phyloP scores from a whole-genome alignment of 2,888 invertebrate species.

The Celastrina argiolus region DNA sequence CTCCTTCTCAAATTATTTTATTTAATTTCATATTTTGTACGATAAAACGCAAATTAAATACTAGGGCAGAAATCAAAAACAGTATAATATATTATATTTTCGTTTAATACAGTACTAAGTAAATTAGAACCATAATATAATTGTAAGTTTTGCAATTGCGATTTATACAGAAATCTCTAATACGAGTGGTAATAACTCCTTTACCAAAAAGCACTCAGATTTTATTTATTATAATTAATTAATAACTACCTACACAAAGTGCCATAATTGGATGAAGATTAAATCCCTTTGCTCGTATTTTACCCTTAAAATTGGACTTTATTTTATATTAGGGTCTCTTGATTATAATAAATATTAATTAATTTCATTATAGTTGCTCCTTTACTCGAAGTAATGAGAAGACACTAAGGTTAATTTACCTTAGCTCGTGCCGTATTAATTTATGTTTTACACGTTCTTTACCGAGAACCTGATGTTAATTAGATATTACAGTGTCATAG shows the following conservation, averaged over 20 bases:
- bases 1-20: too few species aligned
- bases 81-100: too few species aligned
- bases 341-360: slow-evolving; percentile 7
- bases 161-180: background rate
- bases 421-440: slow-evolving; percentile 33
- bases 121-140: too few species aligned
- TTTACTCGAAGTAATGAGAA: slow-evolving; percentile 31
- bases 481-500: slow-evolving; percentile 30
- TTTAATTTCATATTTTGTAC: too few species aligned
- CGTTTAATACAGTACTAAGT: too few species aligned
- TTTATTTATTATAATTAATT: background rate
- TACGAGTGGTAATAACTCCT: background rate
- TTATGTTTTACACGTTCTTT: slow-evolving; percentile 29
- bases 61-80: too few species aligned
- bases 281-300: background rate
- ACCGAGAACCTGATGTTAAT: slow-evolving; percentile 30
- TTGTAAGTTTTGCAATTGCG: too few species aligned
- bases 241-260: background rate
- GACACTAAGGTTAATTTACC: slow-evolving; percentile 32
- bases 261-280: background rate
- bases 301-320: background rate
- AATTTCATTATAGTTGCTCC: slow-evolving; percentile 9
- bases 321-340: background rate
- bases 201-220: background rate
- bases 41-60: too few species aligned